phyloP scores from a whole-genome alignment of 64 coral and sea anemone genomes.

The Actinia tenebrosa region DNA sequence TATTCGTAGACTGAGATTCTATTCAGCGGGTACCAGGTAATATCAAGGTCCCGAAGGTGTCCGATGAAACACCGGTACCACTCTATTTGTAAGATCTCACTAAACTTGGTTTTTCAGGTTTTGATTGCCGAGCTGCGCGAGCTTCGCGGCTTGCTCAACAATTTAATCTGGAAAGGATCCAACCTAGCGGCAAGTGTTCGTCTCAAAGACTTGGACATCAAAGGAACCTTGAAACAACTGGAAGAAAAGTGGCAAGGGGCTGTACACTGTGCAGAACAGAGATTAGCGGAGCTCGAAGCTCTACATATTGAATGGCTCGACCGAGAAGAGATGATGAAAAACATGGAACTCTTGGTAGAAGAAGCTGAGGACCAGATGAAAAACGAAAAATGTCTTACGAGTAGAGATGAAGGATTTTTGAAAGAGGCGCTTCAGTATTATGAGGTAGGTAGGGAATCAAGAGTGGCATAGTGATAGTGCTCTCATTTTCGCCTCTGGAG shows the following conservation, averaged over 20 bases:
- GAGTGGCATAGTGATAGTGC: too few relatives aligned
- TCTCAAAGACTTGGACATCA: slow-evolving; percentile 79
- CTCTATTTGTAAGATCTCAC: not conserved
- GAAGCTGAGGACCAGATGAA: slow-evolving; percentile 66
- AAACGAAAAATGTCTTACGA: slow-evolving; percentile 50
- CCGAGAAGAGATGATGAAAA: slow-evolving; percentile 60
- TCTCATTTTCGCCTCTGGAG: too few relatives aligned
- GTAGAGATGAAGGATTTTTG: slow-evolving; percentile 66
- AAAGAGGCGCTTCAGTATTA: slow-evolving; percentile 70
- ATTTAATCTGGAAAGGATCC: slow-evolving; percentile 93
- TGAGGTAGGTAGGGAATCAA: slow-evolving; percentile 30
- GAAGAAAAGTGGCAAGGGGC: slow-evolving; percentile 79
- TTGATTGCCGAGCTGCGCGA: slow-evolving; percentile 68
- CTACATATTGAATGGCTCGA: slow-evolving; percentile 80
- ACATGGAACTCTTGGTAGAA: slow-evolving; percentile 71
- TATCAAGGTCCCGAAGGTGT: too few relatives aligned
- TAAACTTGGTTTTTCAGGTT: slow-evolving; percentile 21
- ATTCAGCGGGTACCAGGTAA: too few relatives aligned
- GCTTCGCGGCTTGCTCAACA: slow-evolving; percentile 65
- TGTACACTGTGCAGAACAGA: slow-evolving; percentile 59
- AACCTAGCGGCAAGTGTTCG: slow-evolving; percentile 75
- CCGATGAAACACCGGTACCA: not conserved
- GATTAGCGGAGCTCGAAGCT: slow-evolving; percentile 61
- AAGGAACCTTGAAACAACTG: slow-evolving; percentile 78
- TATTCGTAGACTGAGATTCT: too few relatives aligned